Base-by-base conservation (phyloP, 2,888 invertebrate genomes). In the Rhagium mordax region DNA sequence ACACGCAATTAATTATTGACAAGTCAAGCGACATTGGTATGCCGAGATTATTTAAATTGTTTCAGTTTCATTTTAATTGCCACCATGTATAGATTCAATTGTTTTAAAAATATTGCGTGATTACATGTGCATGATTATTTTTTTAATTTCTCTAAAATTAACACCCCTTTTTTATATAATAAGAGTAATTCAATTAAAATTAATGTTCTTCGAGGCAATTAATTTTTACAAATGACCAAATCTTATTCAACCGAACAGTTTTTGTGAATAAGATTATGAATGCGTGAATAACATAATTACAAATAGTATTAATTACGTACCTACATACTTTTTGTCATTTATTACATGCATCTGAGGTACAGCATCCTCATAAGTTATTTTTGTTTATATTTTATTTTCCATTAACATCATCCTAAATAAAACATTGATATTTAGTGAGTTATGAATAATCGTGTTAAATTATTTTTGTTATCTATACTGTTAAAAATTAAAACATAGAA, bases 1-100 rank as follows among this genome's bases (percentile, higher is more conserved):
- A 59, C 71, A 71, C 53, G 71, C 67, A 47, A 68, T 71, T 55
- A 51, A 51, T 53, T 65, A 65, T 33, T 51, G 53, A 33, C 27
- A 53, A 53, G n/a, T 33, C 10, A 27, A 8, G 20, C 16, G 33
- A 59, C 33, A 8, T 16, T 24, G 59, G 55, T 24, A 24, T 24
- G 55, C 3, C 18, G 20, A 41, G 33, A 59, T 33, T 29, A 59
- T 13, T 16, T 4, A 33, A 33, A 59, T 59, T 41, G 13, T n/a
- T 57, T 57, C 55, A 27, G 55, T 57, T 57, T 24, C 13, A 10
- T 57, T 57, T n/a, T 57, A 57, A 57, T 57, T 57, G 27, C 24
- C n/a, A 6, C 59, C 59, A 59, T 59, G 18, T 59, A 16, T 6
- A 24, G 33, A 15, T 18, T 29, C 33, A 59, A 33, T 33, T 59